Evolutionary conservation across 2,113 vertebrate genomes (phyloP), one percentile per base, ranked within the genome.

Genomic region (Sceloporus undulatus): DNA sequence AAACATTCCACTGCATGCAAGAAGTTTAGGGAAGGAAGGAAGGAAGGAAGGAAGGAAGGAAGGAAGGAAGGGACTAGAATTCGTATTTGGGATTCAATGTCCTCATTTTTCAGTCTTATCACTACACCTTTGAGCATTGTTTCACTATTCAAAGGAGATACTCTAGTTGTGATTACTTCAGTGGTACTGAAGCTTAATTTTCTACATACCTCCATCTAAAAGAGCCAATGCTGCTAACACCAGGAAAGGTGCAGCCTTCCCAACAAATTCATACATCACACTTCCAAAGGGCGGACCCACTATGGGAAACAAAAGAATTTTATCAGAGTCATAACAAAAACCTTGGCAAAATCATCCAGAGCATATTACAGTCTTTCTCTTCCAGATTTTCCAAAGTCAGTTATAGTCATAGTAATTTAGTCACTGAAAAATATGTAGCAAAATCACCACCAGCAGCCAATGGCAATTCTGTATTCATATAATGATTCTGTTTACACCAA

Each of bases 261-360:
- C 98, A 88, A 99, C 98, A 92, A 99, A 99, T 89, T 99, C 98
- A 0, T 99, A 99, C 93, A 99, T 97, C 91, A 99, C 94, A 1
- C 99, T 99, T 85, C 99, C 99, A 9, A 99, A 99, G 0, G 99
- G 98, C 21, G 99, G 99, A 0, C 99, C 99, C 89, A 99, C 99
- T 99, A 95, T 34, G 9, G n/a, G n/a, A n/a, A n/a, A n/a, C n/a
- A n/a, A n/a, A n/a, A n/a, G n/a, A n/a, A n/a, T n/a, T n/a, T n/a
- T n/a, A n/a, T n/a, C 0, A 62, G 34, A 1, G 48, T 18, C 82
- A 70, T 6, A 40, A 56, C 81, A 40, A 62, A 78, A 14, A 27
- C 21, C 21, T 11, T 0, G 0, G 52, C 29, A 34, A 70, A 88
- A 91, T 14, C 0, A 1, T 1, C 81, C 77, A 62, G 40, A 5